A percentile compares a stretch with the other conserved stretches of the same genome.
Conservation (phyloP, 2,113 vertebrate genomes). For the Eulemur rufifrons region DNA sequence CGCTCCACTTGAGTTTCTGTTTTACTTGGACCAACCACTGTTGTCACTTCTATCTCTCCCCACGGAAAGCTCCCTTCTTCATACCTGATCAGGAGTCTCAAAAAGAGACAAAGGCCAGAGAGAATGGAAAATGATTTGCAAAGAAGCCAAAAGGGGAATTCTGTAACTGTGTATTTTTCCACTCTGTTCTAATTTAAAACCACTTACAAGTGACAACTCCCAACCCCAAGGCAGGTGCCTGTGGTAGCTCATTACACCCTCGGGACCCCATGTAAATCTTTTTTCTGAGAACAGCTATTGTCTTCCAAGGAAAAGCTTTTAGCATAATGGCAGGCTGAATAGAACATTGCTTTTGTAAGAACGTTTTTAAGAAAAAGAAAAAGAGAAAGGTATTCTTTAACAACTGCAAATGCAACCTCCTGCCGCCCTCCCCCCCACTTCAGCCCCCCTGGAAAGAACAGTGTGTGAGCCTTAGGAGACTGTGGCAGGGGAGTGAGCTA, state of each 20-base stretch:
- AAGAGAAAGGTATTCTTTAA: conserved; percentile 59
- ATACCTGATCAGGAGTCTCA: conserved; percentile 25
- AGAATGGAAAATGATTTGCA: conserved; percentile 39
- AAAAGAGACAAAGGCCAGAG: background rate
- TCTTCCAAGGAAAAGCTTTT: conserved; percentile 74
- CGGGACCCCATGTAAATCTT: conserved; percentile 60
- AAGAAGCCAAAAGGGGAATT: conserved; percentile 53
- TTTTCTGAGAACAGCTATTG: conserved; percentile 70
- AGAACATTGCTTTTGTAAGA: conserved; percentile 56
- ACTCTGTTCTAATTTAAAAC: conserved; percentile 63
- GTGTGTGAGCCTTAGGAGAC: background rate
- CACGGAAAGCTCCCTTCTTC: background rate
- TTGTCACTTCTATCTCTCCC: background rate
- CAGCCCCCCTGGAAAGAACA: conserved; percentile 15
- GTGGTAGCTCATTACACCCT: conserved; percentile 52
- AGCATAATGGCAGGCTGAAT: conserved; percentile 71
- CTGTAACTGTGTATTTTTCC: conserved; percentile 57
- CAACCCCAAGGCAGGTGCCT: background rate
- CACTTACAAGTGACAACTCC: conserved; percentile 69
- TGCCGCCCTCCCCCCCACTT: background rate
- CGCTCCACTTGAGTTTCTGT: background rate
- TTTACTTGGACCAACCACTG: background rate
- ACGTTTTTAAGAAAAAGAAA: conserved; percentile 53
- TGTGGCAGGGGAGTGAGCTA: background rate
- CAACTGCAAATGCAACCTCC: background rate